Evolutionary conservation across 2,113 vertebrate genomes (phyloP).

Genomic region (Spea multiplicata): DNA sequence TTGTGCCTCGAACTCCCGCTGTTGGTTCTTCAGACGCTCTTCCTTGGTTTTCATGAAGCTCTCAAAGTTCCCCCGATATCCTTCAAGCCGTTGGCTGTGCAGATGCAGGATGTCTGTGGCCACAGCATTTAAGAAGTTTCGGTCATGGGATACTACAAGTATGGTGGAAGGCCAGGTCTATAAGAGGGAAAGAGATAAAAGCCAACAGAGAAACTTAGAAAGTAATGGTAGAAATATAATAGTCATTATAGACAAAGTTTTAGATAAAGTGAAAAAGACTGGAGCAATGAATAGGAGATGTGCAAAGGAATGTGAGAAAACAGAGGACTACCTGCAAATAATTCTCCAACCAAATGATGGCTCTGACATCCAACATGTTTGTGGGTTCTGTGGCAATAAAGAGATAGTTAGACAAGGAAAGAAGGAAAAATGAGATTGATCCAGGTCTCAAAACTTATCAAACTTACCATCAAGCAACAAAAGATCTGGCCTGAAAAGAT

Average conservation of each 20-base stretch:
- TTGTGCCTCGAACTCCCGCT: slow-evolving; percentile 93
- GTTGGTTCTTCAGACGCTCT: slow-evolving; percentile 91
- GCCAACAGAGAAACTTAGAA: neutral
- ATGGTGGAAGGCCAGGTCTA: slow-evolving; percentile 97
- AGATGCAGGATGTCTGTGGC: slow-evolving; percentile 94
- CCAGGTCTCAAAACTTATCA: neutral
- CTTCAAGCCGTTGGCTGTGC: slow-evolving; percentile 88
- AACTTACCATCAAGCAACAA: slow-evolving; percentile 92
- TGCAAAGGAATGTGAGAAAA: neutral
- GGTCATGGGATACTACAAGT: slow-evolving; percentile 95
- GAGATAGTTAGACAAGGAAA: neutral
- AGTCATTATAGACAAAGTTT: too few relatives aligned
- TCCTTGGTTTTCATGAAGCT: slow-evolving; percentile 97
- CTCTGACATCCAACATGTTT: slow-evolving; percentile 95
- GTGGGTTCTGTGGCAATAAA: slow-evolving; percentile 81
- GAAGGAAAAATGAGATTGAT: neutral
- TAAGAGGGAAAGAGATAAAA: slow-evolving; percentile 33
- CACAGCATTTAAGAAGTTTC: slow-evolving; percentile 94
- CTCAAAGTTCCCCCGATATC: slow-evolving; percentile 93
- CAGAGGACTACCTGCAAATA: slow-evolving; percentile 82
- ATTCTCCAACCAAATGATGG: slow-evolving; percentile 94
- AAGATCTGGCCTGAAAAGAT: slow-evolving; percentile 83
- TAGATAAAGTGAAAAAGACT: neutral
- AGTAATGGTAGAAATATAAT: neutral
- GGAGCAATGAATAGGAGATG: neutral